Base-by-base conservation (phyloP, 2,113 vertebrate species). In the Thomomys bottae region DNA sequence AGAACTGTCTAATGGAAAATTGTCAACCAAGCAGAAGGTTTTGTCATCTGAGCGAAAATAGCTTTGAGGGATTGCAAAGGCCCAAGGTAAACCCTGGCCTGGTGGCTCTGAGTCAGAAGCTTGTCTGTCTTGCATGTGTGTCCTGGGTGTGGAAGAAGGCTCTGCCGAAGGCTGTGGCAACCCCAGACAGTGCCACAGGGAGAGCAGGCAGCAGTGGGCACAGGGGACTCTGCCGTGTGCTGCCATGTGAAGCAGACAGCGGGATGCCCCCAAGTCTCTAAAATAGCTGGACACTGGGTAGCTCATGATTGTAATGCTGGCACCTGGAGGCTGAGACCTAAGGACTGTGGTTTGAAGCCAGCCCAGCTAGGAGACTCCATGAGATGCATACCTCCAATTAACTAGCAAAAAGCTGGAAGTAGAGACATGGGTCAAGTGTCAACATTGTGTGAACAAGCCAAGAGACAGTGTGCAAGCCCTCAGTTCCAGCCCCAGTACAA, bases 161-260 rank as follows among this genome's bases (percentile, higher is more conserved):
- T 10, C 2, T 6, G 1, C 34, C 3, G 76, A 32, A 34, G 30
- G 23, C n/a, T n/a, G 1, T 9, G 23, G 57, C 30, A 21, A 2
- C 0, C 10, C n/a, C 8, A 0, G 1, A 2, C 15, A 45, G 45
- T 6, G 45, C 11, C 61, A 17, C 5, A 0, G 1, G 20, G n/a
- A 10, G 4, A 10, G 40, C 8, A 9, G 15, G 14, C 24, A 1
- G 0, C 17, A 40, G 23, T 2, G 2, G 82, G 45, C 21, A 8
- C 20, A 1, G 9, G 28, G 12, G 54, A 8, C 3, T 57, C 72
- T 3, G 61, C 64, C 32, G 15, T 0, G 3, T 3, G 0, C 71
- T 79, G 6, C 30, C 68, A 17, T 0, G 0, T 64, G 45, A 38
- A 54, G 23, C 71, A 34, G 72, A 2, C 8, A 32, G 45, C 73